Base-by-base conservation (phyloP, 2,888 invertebrate genomes). In the Drosophila villosipedis region DNA sequence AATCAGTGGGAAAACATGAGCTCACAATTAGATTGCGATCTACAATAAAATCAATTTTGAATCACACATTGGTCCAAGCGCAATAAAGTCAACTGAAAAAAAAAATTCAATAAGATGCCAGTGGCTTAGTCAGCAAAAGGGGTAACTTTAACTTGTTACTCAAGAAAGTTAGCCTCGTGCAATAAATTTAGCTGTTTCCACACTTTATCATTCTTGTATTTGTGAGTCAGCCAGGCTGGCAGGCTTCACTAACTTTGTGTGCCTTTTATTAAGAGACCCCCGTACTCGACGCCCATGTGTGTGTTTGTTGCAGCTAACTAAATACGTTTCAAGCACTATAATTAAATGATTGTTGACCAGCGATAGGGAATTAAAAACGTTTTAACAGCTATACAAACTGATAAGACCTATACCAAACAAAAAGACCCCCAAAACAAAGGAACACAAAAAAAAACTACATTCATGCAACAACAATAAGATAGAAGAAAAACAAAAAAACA, bases 281-380 rank as follows among this genome's bases (percentile, higher is more conserved):
- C 16, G 19, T 12, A 6, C 10, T 6, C 61, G 31, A 62, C 78
- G 70, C 58, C 66, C 30, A 22, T 52, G 68, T 22, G 28, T 37
- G 16, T 37, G 35, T 25, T 37, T 33, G 39, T 37, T 64, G 54
- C 60, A 64, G 60, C 74, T 64, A 80, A 83, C 68, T 77, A 71
- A 80, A 75, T 68, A 68, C 73, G 64, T 73, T 89, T 76, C 54
- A 71, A 81, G 77, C 71, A 77, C 84, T 80, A 87, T 84, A 90
- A 86, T 90, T 90, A 86, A 89, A 78, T 84, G 87, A 89, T 84
- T 86, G 80, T 80, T 82, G 73, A 63, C 63, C 70, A 19, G 76
- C 82, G 82, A 86, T 90, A 83, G 84, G 76, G 79, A 90, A 89
- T 90, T 90, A 84, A 89, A 89, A 86, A 78, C 89, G 78, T 84